A percentile compares a stretch with the other conserved stretches of the same genome.
Conservation (phyloP, 1,140 invertebrate genomes). For the Grapholita molesta region DNA sequence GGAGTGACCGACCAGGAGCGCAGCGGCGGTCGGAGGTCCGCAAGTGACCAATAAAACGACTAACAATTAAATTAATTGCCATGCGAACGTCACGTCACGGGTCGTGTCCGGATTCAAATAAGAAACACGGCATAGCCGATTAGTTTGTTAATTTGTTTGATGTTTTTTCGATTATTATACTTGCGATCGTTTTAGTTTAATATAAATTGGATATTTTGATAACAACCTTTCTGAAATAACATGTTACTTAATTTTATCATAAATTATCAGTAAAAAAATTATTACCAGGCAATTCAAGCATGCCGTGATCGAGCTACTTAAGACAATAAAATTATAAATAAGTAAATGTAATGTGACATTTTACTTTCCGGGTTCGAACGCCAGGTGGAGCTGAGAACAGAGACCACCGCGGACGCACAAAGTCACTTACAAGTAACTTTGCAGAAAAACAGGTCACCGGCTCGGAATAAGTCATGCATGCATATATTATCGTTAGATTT, state of each 20-base stretch:
- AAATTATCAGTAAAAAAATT: background rate
- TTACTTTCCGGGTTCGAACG: slow-evolving; percentile 48
- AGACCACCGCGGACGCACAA: slow-evolving; percentile 62
- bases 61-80: slow-evolving; percentile 26
- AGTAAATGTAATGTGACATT: slow-evolving; percentile 40
- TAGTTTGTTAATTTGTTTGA: background rate
- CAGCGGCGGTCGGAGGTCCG: background rate
- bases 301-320: background rate
- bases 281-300: background rate
- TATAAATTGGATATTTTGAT: background rate
- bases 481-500: slow-evolving; percentile 34
- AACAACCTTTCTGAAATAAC: background rate
- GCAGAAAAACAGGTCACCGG: slow-evolving; percentile 65
- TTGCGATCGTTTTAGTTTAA: background rate
- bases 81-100: slow-evolving; percentile 18
- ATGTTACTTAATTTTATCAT: background rate
- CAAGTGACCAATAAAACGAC: background rate
- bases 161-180: background rate
- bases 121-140: background rate
- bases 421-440: slow-evolving; percentile 73
- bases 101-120: background rate
- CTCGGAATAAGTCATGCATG: slow-evolving; percentile 65
- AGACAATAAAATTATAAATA: background rate
- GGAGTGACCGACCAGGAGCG: background rate
- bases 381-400: slow-evolving; percentile 33